Percentiles rank a stretch among this genome's conserved stretches.
Evolutionary conservation across 2,797 vertebrate species (phyloP).

Genomic region (Urophycis tenuis): DNA sequence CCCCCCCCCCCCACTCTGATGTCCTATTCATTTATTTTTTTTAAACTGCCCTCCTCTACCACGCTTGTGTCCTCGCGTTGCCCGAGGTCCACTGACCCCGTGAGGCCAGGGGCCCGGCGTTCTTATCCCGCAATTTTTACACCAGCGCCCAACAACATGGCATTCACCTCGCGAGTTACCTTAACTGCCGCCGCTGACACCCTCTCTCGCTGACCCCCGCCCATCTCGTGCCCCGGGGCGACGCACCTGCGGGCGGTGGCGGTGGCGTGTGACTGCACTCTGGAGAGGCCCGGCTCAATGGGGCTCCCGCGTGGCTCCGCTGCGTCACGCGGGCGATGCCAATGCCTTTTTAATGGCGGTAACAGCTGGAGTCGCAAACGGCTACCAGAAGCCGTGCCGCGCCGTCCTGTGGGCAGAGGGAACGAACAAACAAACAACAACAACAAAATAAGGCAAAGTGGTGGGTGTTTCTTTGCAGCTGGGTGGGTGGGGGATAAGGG

Average conservation of each 20-base stretch:
- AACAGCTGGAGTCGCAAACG: constrained; percentile 62
- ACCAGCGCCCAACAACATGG: neutral
- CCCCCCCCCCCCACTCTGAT: too few species aligned
- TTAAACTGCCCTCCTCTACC: neutral
- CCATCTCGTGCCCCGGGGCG: constrained; percentile 3
- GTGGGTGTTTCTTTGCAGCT: neutral
- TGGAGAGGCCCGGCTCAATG: constrained; percentile 35
- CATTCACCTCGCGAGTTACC: constrained; percentile 33
- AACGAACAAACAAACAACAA: neutral
- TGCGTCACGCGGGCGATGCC: constrained; percentile 57
- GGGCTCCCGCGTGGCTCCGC: constrained; percentile 39
- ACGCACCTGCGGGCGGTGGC: constrained; percentile 8
- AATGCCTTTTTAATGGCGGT: constrained; percentile 68
- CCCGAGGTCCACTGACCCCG: neutral
- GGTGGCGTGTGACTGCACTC: constrained; percentile 3
- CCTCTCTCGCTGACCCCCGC: constrained; percentile 12
- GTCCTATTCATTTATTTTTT: too few species aligned
- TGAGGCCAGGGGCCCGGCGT: neutral
- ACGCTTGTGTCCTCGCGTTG: neutral
- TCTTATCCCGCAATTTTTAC: neutral
- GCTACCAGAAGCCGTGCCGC: neutral
- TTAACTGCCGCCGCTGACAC: constrained; percentile 26
- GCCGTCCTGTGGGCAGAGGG: neutral
- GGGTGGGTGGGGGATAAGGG: too few species aligned
- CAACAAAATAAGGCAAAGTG: neutral